Conservation (phyloP, 23 tunicate genomes). For the Ciona savignyi region DNA sequence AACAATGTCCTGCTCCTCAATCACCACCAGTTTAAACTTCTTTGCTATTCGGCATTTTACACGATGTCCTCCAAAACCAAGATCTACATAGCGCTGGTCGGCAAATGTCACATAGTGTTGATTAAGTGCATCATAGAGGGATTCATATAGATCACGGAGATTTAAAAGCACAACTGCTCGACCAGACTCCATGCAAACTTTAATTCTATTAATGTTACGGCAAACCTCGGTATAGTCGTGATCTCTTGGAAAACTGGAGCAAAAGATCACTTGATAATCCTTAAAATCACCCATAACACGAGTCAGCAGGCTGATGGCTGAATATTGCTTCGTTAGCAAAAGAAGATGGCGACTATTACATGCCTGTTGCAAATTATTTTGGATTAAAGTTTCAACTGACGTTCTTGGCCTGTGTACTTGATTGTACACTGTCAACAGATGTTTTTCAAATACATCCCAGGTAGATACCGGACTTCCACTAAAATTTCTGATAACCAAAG, state of each 20-base stretch:
- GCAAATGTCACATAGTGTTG: constrained; percentile 65
- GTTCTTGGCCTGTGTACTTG: background rate
- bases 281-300: background rate
- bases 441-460: constrained; percentile 5
- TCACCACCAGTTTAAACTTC: constrained; percentile 37
- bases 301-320: constrained; percentile 28
- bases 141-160: constrained; percentile 44
- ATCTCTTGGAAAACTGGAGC: constrained; percentile 56
- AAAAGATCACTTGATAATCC: constrained; percentile 44
- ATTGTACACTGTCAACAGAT: constrained; percentile 7
- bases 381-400: constrained; percentile 15
- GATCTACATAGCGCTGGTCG: constrained; percentile 48
- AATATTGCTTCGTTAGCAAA: constrained; percentile 47
- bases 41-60: constrained; percentile 51
- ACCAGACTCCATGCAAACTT: constrained; percentile 63
- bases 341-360: constrained; percentile 36
- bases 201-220: constrained; percentile 40
- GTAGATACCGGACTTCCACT: constrained; percentile 12
- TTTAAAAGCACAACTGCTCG: constrained; percentile 36
- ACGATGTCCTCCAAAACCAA: constrained; percentile 64
- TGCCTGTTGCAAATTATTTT: constrained; percentile 15
- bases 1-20: constrained; percentile 44
- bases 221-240: constrained; percentile 50
- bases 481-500: constrained; percentile 29
- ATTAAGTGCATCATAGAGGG: constrained; percentile 55